Percentiles rank a stretch among this genome's conserved stretches.
phyloP scores from a whole-genome alignment of 1,140 invertebrate species.

The Ostrea edulis region DNA sequence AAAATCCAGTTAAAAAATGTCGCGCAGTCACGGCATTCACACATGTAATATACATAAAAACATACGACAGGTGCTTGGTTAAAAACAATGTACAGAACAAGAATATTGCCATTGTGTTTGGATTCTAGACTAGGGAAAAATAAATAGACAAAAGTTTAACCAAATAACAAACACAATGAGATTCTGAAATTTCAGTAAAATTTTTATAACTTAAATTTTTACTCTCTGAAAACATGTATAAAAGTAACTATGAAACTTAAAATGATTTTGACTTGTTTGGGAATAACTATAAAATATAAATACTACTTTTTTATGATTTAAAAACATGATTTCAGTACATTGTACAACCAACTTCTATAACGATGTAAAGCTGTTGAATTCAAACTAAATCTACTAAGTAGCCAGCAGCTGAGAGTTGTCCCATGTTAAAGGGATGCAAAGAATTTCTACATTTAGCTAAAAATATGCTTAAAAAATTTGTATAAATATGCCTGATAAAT shows the following conservation, averaged over 20 bases:
- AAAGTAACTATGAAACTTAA: background rate
- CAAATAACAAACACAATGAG: slow-evolving; percentile 6
- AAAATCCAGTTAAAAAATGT: slow-evolving; percentile 10
- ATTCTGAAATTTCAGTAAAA: slow-evolving; percentile 2
- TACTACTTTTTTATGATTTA: slow-evolving; percentile 1
- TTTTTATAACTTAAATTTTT: background rate
- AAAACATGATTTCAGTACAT: slow-evolving; percentile 17
- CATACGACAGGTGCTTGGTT: background rate
- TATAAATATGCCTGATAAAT: too few relatives aligned
- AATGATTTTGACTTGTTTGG: background rate
- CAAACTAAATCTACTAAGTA: slow-evolving; percentile 3
- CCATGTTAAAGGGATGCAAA: background rate
- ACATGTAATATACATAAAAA: slow-evolving; percentile 13
- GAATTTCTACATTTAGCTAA: too few relatives aligned
- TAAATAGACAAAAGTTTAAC: background rate
- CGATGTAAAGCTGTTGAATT: background rate
- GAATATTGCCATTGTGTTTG: slow-evolving; percentile 15
- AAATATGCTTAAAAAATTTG: too few relatives aligned
- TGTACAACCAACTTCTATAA: background rate
- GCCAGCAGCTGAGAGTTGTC: background rate
- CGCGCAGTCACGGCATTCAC: background rate
- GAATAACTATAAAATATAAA: background rate
- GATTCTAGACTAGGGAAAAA: background rate
- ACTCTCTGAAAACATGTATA: background rate
- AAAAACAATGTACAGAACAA: background rate